A percentile compares a stretch with the other conserved stretches of the same genome.
phyloP scores from a whole-genome alignment of 2,797 vertebrate genomes.

The Danio aesculapii region DNA sequence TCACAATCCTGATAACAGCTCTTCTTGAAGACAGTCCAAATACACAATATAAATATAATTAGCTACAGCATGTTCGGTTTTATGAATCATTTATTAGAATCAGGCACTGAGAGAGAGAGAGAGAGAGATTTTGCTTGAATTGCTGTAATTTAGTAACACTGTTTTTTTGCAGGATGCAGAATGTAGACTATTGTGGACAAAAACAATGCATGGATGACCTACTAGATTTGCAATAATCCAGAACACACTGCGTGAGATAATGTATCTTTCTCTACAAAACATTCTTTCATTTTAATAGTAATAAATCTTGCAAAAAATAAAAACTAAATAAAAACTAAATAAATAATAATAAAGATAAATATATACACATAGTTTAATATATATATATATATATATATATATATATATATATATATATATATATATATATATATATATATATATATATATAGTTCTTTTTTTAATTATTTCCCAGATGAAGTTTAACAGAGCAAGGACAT shows the following conservation, averaged over 20 bases:
- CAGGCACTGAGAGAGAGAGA: neutral
- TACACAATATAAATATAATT: neutral
- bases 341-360: too few species aligned
- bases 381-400: too few species aligned
- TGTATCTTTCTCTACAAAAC: neutral
- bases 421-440: too few species aligned
- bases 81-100: neutral
- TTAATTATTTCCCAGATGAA: too few species aligned
- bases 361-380: too few species aligned
- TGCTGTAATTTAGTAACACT: neutral
- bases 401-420: too few species aligned
- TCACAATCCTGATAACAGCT: conserved; percentile 55
- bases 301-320: too few species aligned
- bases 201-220: conserved; percentile 2
- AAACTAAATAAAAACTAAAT: too few species aligned
- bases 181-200: neutral
- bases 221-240: neutral
- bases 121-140: neutral
- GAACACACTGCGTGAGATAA: neutral
- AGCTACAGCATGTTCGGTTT: neutral
- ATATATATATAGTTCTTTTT: too few species aligned
- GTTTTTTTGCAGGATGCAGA: neutral
- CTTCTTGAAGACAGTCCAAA: conserved; percentile 44
- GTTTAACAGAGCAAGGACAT: too few species aligned
- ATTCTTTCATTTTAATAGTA: neutral